Base-by-base conservation (phyloP, 1,140 invertebrate genomes). In the Aporrectodea caliginosa region DNA sequence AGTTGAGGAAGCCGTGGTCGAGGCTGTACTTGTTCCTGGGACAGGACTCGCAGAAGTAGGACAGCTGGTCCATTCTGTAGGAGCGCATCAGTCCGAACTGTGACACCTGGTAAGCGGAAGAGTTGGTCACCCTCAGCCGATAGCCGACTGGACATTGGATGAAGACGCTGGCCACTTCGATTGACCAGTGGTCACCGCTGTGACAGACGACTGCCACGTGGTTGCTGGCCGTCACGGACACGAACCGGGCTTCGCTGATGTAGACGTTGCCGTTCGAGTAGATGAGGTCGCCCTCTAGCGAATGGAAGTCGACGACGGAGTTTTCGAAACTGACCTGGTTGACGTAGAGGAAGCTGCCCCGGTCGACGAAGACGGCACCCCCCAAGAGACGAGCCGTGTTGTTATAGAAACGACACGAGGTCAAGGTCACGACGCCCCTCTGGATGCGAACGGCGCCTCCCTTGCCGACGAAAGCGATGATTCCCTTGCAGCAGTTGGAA, bases 171-270 rank as follows among this genome's bases (percentile, higher is more conserved):
- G 35, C 35, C 31, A 79, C 78, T 33, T 79, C 78, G 32, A 79
- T 79, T 43, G 78, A 79, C 78, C 78, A 79, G 43, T 79, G 78
- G 78, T 79, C 72, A 29, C 78, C 78, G 30, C 72, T 79, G 71
- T 79, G 78, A 16, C 78, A 34, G 2, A 79, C 14, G n/a, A 79
- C 31, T 6, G 78, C 78, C 29, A 75, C 72, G 35, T 79, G 78
- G 78, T 75, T 75, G 29, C 32, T 30, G 22, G 78, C 78, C 14
- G 71, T 35, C 35, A 35, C 31, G 12, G 58, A 70, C 73, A 75
- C 1, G 34, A 79, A 71, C 2, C 58, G 71, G 2, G 71, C 78
- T 1, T 27, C 35, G 22, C 35, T 34, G 33, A 79, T 68, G 32
- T n/a, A 30, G 71, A 79, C 78, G 35, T n/a, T n/a, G 2, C 78